Evolutionary conservation across 1,140 invertebrate species (phyloP).

Genomic region (Heterodera carotae): DNA sequence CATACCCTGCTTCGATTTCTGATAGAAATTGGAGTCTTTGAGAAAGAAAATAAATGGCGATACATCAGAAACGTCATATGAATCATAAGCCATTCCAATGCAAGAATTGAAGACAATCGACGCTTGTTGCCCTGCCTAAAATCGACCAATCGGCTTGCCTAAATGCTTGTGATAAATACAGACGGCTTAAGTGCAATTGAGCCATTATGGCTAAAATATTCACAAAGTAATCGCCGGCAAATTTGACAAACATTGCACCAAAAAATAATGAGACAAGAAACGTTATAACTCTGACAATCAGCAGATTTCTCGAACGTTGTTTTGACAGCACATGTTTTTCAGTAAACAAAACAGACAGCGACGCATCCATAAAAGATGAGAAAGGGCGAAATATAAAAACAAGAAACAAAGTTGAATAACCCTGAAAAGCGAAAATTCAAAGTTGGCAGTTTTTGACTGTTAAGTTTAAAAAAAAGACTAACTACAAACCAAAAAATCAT

Average conservation of each 20-base stretch:
- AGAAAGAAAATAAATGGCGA: slow-evolving; percentile 51
- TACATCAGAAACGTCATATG: slow-evolving; percentile 47
- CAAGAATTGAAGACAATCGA: slow-evolving; percentile 43
- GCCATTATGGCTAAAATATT: too few species aligned
- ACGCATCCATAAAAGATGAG: too few species aligned
- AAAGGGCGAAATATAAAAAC: not conserved
- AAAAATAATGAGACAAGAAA: slow-evolving; percentile 41
- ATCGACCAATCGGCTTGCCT: slow-evolving; percentile 35
- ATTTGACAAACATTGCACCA: slow-evolving; percentile 30
- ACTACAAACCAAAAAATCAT: too few species aligned
- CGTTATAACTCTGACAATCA: slow-evolving; percentile 9
- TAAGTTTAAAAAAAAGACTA: too few species aligned
- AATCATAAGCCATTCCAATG: slow-evolving; percentile 46
- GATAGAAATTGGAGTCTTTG: slow-evolving; percentile 6
- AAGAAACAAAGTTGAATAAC: too few species aligned
- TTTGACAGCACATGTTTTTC: not conserved
- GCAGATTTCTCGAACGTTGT: not conserved
- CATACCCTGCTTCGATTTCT: slow-evolving; percentile 20
- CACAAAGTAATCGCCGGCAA: slow-evolving; percentile 36
- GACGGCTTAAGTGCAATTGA: too few species aligned
- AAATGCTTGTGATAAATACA: too few species aligned
- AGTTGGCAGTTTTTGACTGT: too few species aligned
- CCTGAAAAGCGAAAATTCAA: too few species aligned
- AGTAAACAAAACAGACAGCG: not conserved
- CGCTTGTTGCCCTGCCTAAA: slow-evolving; percentile 42